Conservation (phyloP, 2,113 vertebrate genomes). For the Mormyrus lacerda region DNA sequence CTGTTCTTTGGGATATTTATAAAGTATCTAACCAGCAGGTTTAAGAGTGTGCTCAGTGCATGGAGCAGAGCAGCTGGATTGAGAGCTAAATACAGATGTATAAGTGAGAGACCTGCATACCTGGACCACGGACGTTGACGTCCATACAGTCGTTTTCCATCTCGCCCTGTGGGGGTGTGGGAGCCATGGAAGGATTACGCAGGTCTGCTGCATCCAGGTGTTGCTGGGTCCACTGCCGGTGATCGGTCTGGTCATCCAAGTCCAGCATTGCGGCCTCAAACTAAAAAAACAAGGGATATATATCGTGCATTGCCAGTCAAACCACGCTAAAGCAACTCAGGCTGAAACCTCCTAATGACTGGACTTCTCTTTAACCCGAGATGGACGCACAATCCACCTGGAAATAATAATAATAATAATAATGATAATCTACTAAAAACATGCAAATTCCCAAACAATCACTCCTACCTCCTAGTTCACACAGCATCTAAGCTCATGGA, state of each 20-base stretch:
- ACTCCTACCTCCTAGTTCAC: not conserved
- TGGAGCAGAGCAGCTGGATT: not conserved
- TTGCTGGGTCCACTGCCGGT: conserved; percentile 66
- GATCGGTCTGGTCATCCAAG: conserved; percentile 75
- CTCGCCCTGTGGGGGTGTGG: conserved; percentile 90
- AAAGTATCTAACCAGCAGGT: not conserved
- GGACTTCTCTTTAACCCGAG: not conserved
- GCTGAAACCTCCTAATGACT: not conserved
- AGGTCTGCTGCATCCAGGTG: conserved; percentile 78
- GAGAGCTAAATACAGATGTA: not conserved
- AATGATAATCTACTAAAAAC: not conserved
- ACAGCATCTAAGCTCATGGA: not conserved
- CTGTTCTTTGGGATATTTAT: not conserved
- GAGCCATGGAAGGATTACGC: conserved; percentile 83
- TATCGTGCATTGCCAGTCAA: not conserved
- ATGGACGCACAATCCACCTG: not conserved
- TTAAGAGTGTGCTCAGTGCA: not conserved
- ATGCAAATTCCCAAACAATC: not conserved
- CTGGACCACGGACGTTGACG: conserved; percentile 90
- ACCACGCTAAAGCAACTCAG: not conserved
- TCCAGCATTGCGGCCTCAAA: conserved; percentile 61
- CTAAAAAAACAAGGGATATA: conserved; percentile 31
- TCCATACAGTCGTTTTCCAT: conserved; percentile 89
- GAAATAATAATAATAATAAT: not conserved
- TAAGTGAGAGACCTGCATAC: conserved; percentile 50